A percentile compares a stretch with the other conserved stretches of the same genome.
Conservation (phyloP, 2,113 vertebrate genomes). For the Atrichornis clamosus region DNA sequence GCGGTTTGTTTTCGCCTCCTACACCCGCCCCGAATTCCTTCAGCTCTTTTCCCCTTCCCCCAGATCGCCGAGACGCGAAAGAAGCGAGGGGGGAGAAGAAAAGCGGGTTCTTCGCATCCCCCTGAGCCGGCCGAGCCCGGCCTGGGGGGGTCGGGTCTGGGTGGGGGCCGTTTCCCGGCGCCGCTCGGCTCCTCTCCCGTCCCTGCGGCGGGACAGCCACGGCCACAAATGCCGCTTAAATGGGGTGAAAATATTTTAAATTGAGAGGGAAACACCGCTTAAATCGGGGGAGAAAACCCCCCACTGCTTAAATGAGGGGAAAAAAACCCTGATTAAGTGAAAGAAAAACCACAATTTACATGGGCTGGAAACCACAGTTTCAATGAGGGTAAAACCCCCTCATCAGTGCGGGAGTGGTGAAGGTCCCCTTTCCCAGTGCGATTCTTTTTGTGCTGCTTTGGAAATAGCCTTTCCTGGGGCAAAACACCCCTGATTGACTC, state of each 20-base stretch:
- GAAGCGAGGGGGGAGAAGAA: neutral
- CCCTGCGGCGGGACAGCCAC: neutral
- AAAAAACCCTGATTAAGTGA: too few species aligned
- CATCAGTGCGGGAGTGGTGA: neutral
- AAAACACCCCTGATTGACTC: neutral
- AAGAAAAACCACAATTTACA: neutral
- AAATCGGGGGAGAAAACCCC: fast-evolving
- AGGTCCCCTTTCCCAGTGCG: neutral
- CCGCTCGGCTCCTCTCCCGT: neutral
- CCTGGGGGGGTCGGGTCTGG: neutral
- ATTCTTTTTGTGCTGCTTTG: neutral
- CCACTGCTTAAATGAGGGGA: neutral
- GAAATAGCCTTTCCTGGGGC: neutral
- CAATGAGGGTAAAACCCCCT: neutral
- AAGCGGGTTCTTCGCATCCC: neutral
- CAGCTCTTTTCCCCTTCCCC: neutral
- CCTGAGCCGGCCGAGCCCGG: neutral
- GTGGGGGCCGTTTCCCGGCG: neutral
- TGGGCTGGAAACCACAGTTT: neutral
- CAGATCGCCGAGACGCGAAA: neutral
- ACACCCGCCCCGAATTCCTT: neutral
- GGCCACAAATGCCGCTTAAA: neutral
- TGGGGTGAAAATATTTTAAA: fast-evolving
- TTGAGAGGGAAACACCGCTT: neutral
- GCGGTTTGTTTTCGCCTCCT: neutral